Evolutionary conservation across 2,888 invertebrate species (phyloP).

Genomic region (Drosophila colorata): DNA sequence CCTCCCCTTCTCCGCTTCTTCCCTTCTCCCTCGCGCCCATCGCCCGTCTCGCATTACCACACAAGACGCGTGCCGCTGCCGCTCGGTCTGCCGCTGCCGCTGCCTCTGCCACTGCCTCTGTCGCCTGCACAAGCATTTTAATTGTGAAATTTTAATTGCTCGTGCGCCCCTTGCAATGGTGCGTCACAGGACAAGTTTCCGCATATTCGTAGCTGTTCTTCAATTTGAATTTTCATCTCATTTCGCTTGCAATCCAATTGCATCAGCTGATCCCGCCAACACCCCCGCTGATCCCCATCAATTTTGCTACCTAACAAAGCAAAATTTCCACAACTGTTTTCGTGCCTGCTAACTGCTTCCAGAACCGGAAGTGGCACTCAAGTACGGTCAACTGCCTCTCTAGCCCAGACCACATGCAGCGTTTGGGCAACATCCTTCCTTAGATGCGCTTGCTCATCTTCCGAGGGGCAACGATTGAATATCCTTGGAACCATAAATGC

Average conservation of each 20-base stretch:
- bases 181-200: constrained; percentile 41
- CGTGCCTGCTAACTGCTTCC: constrained; percentile 5
- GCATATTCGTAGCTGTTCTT: constrained; percentile 5
- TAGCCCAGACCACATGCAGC: constrained; percentile 11
- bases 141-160: constrained; percentile 66
- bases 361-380: constrained; percentile 22
- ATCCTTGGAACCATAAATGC: not conserved
- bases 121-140: constrained; percentile 43
- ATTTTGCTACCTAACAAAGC: not conserved
- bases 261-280: constrained; percentile 2
- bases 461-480: not conserved
- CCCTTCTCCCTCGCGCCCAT: constrained; percentile 13
- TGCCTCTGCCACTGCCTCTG: not conserved
- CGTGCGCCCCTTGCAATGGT: constrained; percentile 36
- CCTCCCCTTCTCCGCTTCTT: too few species aligned
- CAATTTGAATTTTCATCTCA: constrained; percentile 9
- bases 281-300: constrained; percentile 1
- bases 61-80: constrained; percentile 37
- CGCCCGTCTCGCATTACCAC: constrained; percentile 25
- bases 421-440: constrained; percentile 1
- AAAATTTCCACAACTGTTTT: not conserved
- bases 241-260: constrained; percentile 5
- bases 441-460: not conserved
- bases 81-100: constrained; percentile 9
- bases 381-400: constrained; percentile 6